Evolutionary conservation across 2,888 invertebrate species (phyloP).

Genomic region (Lasioglossum zephyrum): DNA sequence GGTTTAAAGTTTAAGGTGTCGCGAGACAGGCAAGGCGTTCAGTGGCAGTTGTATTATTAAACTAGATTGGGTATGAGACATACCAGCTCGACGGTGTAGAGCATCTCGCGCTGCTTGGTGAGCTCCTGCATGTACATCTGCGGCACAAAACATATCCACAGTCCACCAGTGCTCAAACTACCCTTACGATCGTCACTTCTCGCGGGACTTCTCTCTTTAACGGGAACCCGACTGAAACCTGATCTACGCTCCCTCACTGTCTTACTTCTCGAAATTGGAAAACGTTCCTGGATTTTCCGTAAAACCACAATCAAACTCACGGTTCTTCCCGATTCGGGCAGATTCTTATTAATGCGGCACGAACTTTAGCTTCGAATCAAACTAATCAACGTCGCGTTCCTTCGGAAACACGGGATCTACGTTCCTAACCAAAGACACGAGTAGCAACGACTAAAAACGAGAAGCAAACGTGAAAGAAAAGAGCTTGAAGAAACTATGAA

Average conservation of each 20-base stretch:
- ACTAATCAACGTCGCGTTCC: not conserved
- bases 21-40: too few species aligned
- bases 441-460: slow-evolving; percentile 24
- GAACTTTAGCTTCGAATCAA: too few species aligned
- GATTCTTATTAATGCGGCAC: too few species aligned
- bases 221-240: not conserved
- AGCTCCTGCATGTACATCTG: slow-evolving; percentile 96
- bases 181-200: slow-evolving; percentile 74
- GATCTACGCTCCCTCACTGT: too few species aligned
- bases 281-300: too few species aligned
- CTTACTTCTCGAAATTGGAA: too few species aligned
- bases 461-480: slow-evolving; percentile 39
- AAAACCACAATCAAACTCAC: too few species aligned
- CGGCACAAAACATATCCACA: slow-evolving; percentile 85
- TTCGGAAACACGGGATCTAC: slow-evolving; percentile 21
- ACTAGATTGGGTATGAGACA: slow-evolving; percentile 85
- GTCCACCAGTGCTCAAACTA: slow-evolving; percentile 83
- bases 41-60: slow-evolving; percentile 59
- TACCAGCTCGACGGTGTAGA: slow-evolving; percentile 94
- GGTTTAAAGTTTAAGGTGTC: too few species aligned
- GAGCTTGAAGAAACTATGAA: slow-evolving; percentile 8
- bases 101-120: slow-evolving; percentile 93
- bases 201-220: slow-evolving; percentile 45
- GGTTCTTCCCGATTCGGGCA: too few species aligned
- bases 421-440: slow-evolving; percentile 22